Conservation (phyloP, 2,888 invertebrate genomes). For the Asteroscopus sphinx region DNA sequence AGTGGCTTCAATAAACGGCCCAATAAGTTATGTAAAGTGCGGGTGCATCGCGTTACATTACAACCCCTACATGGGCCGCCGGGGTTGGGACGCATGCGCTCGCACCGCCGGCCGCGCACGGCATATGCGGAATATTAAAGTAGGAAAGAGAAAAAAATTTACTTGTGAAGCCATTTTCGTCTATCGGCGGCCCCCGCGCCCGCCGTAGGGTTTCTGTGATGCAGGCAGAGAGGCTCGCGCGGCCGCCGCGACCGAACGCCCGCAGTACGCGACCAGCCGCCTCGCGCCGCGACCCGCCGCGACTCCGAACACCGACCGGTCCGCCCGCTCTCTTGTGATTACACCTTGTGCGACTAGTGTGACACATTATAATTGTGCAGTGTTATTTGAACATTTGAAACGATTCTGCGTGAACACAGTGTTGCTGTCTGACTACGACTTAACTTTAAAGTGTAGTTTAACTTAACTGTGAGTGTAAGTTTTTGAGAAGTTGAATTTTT, state of each 20-base stretch:
- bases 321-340: slow-evolving; percentile 73
- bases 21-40: slow-evolving; percentile 89
- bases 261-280: slow-evolving; percentile 27
- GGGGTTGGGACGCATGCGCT: slow-evolving; percentile 86
- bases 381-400: slow-evolving; percentile 71
- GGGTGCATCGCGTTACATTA: slow-evolving; percentile 88
- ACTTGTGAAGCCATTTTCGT: slow-evolving; percentile 90
- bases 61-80: slow-evolving; percentile 79
- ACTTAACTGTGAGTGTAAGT: slow-evolving; percentile 80
- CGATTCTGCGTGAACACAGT: slow-evolving; percentile 62
- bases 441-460: slow-evolving; percentile 57
- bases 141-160: slow-evolving; percentile 90
- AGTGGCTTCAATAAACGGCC: slow-evolving; percentile 87
- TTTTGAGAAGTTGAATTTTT: slow-evolving; percentile 70
- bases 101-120: slow-evolving; percentile 84
- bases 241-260: slow-evolving; percentile 76
- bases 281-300: slow-evolving; percentile 50
- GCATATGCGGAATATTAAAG: slow-evolving; percentile 90
- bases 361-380: slow-evolving; percentile 80
- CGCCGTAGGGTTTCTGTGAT: slow-evolving; percentile 80
- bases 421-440: slow-evolving; percentile 47
- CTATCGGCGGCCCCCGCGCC: slow-evolving; percentile 85
- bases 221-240: slow-evolving; percentile 83
- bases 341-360: slow-evolving; percentile 76
- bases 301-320: slow-evolving; percentile 72